Evolutionary conservation across 2,888 invertebrate genomes (phyloP).

Genomic region (Brassicogethes aeneus): DNA sequence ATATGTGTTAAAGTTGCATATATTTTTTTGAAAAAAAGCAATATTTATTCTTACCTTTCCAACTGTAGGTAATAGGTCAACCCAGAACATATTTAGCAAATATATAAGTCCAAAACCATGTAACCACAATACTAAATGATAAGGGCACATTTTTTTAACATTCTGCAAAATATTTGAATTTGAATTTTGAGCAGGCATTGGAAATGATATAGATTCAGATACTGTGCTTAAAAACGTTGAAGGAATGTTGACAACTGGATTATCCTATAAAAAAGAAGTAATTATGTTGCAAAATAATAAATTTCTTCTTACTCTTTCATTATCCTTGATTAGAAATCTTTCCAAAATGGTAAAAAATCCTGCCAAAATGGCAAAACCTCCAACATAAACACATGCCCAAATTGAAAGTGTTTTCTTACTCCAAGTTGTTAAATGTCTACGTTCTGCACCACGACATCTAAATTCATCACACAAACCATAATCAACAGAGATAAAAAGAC

Average conservation of each 20-base stretch:
- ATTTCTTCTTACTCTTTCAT: constrained; percentile 24
- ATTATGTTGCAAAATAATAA: no score
- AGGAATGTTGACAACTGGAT: constrained; percentile 24
- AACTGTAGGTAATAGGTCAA: constrained; percentile 45
- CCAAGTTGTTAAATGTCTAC: constrained; percentile 36
- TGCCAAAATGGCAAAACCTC: constrained; percentile 45
- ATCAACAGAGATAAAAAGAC: constrained; percentile 52
- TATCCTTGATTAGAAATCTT: constrained; percentile 30
- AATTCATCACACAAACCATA: constrained; percentile 54
- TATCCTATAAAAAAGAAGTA: constrained; percentile 23
- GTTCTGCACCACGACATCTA: constrained; percentile 47
- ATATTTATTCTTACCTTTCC: constrained; percentile 42
- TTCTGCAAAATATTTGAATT: constrained; percentile 12
- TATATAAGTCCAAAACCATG: constrained; percentile 41
- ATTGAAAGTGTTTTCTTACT: constrained; percentile 46
- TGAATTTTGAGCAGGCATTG: constrained; percentile 26
- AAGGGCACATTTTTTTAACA: constrained; percentile 31
- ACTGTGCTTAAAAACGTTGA: constrained; percentile 43
- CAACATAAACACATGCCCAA: constrained; percentile 49
- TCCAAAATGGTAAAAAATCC: constrained; percentile 46
- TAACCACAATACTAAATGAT: constrained; percentile 41
- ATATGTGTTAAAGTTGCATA: constrained; percentile 1
- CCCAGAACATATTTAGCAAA: constrained; percentile 42
- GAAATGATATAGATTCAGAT: constrained; percentile 44
- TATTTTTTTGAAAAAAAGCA: no score